Evolutionary conservation across 2,888 invertebrate genomes (phyloP).

Genomic region (Drosophila fulvimacula): DNA sequence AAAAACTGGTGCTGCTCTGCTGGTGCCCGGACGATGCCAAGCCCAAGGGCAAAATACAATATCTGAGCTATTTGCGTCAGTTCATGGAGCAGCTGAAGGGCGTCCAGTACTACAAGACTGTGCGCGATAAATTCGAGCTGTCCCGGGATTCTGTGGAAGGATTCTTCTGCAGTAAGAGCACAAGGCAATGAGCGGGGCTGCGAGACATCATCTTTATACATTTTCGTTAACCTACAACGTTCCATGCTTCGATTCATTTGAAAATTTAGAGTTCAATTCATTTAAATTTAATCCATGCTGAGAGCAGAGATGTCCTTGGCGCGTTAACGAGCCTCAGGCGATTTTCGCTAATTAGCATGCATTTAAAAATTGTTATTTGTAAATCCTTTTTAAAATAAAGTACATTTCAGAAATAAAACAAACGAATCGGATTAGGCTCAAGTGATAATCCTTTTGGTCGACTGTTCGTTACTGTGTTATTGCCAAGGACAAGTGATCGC

Average conservation of each 20-base stretch:
- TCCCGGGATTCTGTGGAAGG: conserved; percentile 15
- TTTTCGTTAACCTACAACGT: neutral
- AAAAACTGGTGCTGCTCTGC: conserved; percentile 34
- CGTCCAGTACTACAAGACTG: conserved; percentile 31
- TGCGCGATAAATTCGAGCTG: conserved; percentile 11
- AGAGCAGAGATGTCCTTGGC: neutral
- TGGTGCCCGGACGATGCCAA: conserved; percentile 40
- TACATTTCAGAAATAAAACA: neutral
- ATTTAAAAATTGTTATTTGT: neutral
- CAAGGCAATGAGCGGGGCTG: neutral
- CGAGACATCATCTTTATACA: neutral
- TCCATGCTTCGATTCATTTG: neutral
- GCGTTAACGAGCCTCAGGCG: neutral
- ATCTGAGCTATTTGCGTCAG: conserved; percentile 23
- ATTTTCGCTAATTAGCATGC: neutral
- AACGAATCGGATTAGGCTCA: neutral
- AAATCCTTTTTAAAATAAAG: conserved; percentile 1
- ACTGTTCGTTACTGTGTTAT: too few relatives aligned
- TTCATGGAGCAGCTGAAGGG: conserved; percentile 34
- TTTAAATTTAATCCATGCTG: neutral
- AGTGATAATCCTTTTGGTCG: neutral
- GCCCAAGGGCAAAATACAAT: conserved; percentile 28
- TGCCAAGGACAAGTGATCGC: conserved; percentile 54
- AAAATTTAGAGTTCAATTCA: neutral
- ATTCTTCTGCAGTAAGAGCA: neutral